Evolutionary conservation across 2,797 vertebrate genomes (phyloP).

Genomic region (Microchirus variegatus): DNA sequence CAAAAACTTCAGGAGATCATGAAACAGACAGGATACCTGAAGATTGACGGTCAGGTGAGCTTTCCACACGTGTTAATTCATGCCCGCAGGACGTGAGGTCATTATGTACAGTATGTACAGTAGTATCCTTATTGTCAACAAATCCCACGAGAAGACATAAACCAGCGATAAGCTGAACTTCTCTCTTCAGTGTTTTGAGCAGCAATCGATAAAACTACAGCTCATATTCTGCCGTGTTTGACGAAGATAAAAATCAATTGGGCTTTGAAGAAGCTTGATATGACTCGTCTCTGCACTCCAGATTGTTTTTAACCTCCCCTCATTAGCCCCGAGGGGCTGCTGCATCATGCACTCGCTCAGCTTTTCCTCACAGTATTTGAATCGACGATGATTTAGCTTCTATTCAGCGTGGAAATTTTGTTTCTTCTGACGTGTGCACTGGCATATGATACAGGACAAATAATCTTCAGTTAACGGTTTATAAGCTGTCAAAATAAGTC

Average conservation of each 20-base stretch:
- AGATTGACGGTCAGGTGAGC: slow-evolving; percentile 92
- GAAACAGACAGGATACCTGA: slow-evolving; percentile 95
- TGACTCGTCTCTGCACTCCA: slow-evolving; percentile 31
- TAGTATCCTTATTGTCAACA: too few relatives aligned
- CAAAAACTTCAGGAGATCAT: slow-evolving; percentile 97
- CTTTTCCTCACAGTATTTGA: slow-evolving; percentile 18
- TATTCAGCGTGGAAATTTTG: slow-evolving; percentile 6
- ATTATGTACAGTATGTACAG: too few relatives aligned
- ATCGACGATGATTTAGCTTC: slow-evolving; percentile 23
- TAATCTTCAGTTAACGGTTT: slow-evolving; percentile 1
- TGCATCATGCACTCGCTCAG: slow-evolving; percentile 9
- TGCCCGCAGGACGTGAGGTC: too few relatives aligned
- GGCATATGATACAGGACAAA: background rate
- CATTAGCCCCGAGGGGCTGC: slow-evolving; percentile 21
- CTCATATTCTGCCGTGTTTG: too few relatives aligned
- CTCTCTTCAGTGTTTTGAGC: too few relatives aligned
- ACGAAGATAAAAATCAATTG: background rate
- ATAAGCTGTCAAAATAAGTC: background rate
- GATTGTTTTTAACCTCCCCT: slow-evolving; percentile 29
- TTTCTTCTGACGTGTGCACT: slow-evolving; percentile 21
- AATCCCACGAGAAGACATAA: too few relatives aligned
- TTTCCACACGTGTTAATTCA: background rate
- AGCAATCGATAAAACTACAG: too few relatives aligned
- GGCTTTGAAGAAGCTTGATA: slow-evolving; percentile 18
- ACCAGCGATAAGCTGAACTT: too few relatives aligned